Evolutionary conservation across 35 echinoderm and acorn worm species (phyloP).

Genomic region (Anneissia japonica): DNA sequence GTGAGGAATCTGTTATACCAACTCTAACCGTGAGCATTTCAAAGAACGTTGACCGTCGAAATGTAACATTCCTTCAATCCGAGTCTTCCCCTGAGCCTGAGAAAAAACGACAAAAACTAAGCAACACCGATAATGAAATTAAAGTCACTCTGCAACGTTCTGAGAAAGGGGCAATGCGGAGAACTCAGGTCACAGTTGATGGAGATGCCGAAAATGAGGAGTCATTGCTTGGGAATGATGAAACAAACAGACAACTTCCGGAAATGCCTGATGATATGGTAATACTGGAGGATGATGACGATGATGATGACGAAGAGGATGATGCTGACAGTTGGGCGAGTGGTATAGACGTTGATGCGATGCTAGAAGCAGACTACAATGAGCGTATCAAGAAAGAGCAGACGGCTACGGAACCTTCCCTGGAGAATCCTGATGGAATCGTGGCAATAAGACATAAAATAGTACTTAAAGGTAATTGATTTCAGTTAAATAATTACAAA

Average conservation of each 20-base stretch:
- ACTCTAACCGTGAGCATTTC: not conserved
- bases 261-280: not conserved
- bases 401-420: not conserved
- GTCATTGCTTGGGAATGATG: not conserved
- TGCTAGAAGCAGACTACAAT: slow-evolving; percentile 55
- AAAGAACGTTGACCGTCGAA: not conserved
- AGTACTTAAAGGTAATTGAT: slow-evolving; percentile 47
- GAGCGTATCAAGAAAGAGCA: slow-evolving; percentile 32
- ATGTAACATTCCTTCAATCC: not conserved
- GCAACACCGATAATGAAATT: not conserved
- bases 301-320: slow-evolving; percentile 4
- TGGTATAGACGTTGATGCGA: slow-evolving; percentile 53
- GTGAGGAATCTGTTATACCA: not conserved
- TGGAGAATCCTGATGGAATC: slow-evolving; percentile 36
- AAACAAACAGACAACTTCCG: not conserved
- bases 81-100: not conserved
- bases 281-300: slow-evolving; percentile 5
- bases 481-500: not conserved
- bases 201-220: not conserved
- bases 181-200: not conserved
- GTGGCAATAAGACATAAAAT: slow-evolving; percentile 52
- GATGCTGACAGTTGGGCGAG: slow-evolving; percentile 36
- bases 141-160: not conserved
- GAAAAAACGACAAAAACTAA: not conserved
- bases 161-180: not conserved